Evolutionary conservation across 2,113 vertebrate genomes (phyloP).

Genomic region (Nannospalax galili): DNA sequence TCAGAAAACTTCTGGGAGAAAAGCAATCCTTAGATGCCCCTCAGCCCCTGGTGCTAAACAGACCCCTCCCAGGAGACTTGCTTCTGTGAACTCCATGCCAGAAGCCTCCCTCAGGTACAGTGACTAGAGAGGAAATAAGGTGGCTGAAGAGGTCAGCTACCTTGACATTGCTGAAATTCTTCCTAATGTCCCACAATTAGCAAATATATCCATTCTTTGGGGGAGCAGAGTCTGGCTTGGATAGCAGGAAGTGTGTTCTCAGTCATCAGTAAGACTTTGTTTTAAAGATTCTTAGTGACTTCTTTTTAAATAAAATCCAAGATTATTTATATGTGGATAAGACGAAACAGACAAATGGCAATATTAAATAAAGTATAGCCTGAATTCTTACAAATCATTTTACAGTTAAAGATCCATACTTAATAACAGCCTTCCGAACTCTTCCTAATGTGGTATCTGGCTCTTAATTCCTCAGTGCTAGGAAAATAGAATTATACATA

Average conservation of each 20-base stretch:
- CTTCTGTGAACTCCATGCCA: neutral
- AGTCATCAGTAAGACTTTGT: neutral
- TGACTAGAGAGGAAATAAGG: neutral
- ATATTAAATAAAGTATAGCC: neutral
- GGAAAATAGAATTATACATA: neutral
- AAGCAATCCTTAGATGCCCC: neutral
- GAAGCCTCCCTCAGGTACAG: neutral
- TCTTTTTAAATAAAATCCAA: neutral
- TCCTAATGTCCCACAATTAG: neutral
- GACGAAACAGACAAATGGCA: neutral
- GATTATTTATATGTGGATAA: neutral
- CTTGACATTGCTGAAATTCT: neutral
- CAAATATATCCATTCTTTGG: neutral
- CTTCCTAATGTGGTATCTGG: neutral
- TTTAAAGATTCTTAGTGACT: constrained; percentile 13
- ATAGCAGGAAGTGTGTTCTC: neutral
- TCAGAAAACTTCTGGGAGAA: neutral
- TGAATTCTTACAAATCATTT: neutral
- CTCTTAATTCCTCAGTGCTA: constrained; percentile 39
- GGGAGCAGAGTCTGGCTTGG: neutral
- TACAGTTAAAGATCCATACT: neutral
- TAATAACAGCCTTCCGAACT: neutral
- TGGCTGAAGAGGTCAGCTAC: too few relatives aligned
- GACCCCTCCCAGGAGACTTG: neutral
- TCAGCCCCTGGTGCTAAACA: neutral